Conservation (phyloP, 1,140 invertebrate species). For the Apis cerana region DNA sequence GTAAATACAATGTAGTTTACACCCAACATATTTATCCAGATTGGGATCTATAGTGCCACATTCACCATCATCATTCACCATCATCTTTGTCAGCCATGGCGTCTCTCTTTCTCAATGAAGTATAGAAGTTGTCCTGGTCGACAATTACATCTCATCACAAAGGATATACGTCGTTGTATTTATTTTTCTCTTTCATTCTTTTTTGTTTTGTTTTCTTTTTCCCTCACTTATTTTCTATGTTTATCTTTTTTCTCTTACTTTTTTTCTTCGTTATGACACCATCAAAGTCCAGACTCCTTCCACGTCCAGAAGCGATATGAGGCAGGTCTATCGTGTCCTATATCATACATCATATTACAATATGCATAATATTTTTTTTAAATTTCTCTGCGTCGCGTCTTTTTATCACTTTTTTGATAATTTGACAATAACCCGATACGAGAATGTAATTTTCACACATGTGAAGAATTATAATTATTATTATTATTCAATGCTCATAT, state of each 20-base stretch:
- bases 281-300: slow-evolving; percentile 50
- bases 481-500: slow-evolving; percentile 28
- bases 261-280: slow-evolving; percentile 36
- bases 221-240: background rate
- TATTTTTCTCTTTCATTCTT: slow-evolving; percentile 9
- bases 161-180: slow-evolving; percentile 44
- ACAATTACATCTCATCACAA: slow-evolving; percentile 63
- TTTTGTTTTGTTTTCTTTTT: background rate
- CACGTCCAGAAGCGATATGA: slow-evolving; percentile 59
- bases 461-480: slow-evolving; percentile 22
- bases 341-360: slow-evolving; percentile 74
- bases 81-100: slow-evolving; percentile 13
- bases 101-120: slow-evolving; percentile 19
- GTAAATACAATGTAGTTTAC: slow-evolving; percentile 11
- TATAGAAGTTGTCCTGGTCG: slow-evolving; percentile 44
- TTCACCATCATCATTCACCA: slow-evolving; percentile 2
- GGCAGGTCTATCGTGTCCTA: slow-evolving; percentile 68
- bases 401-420: slow-evolving; percentile 55
- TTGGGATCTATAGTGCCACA: background rate
- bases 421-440: slow-evolving; percentile 47
- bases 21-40: slow-evolving; percentile 24
- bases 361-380: slow-evolving; percentile 55
- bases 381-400: slow-evolving; percentile 56
- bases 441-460: slow-evolving; percentile 41
- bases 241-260: slow-evolving; percentile 12